Evolutionary conservation across 2,113 vertebrate genomes (phyloP).

Genomic region (Chionis minor): DNA sequence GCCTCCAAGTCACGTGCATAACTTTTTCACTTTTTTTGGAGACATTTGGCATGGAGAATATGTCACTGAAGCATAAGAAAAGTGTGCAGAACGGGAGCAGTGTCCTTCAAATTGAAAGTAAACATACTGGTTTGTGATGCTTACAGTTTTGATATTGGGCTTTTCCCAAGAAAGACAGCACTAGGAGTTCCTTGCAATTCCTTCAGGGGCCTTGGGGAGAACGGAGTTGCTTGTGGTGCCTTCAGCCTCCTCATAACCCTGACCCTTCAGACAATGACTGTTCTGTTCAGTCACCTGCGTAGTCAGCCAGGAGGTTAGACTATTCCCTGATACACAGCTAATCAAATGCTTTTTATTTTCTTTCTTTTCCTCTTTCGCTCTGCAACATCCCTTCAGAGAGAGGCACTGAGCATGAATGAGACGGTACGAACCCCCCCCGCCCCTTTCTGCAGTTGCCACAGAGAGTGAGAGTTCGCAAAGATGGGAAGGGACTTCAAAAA

Average conservation of each 20-base stretch:
- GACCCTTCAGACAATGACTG: neutral
- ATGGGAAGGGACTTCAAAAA: neutral
- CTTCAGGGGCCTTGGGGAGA: neutral
- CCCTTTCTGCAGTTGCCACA: neutral
- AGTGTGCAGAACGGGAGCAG: neutral
- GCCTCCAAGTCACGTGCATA: neutral
- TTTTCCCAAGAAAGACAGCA: neutral
- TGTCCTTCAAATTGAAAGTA: neutral
- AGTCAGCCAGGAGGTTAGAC: neutral
- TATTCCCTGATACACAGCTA: neutral
- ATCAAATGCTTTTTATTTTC: neutral
- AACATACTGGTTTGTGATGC: fast-evolving
- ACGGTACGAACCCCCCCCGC: neutral
- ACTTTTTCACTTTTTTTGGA: neutral
- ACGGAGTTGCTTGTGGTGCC: neutral
- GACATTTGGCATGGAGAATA: neutral
- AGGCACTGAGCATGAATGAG: neutral
- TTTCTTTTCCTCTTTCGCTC: neutral
- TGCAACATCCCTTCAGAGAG: neutral
- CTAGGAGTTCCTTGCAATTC: neutral
- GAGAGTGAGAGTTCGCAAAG: neutral
- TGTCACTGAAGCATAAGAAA: neutral
- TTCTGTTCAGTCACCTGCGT: neutral
- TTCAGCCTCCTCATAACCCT: neutral
- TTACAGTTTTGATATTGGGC: neutral